Base-by-base conservation (phyloP, 2,888 invertebrate species). In the Amiota minor region DNA sequence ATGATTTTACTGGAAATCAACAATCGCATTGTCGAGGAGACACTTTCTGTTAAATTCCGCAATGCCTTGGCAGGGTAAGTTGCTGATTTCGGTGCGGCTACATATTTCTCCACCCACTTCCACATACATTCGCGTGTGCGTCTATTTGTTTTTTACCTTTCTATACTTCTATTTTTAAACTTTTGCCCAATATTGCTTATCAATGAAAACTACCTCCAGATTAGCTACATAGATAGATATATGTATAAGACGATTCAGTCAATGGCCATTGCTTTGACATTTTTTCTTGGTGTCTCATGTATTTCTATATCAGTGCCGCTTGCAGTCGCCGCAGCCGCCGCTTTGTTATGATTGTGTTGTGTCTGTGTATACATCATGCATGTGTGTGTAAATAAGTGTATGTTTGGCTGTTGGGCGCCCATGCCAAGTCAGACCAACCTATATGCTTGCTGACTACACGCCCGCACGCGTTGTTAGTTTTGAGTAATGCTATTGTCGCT, bases 1-100 rank as follows among this genome's bases (percentile, higher is more conserved):
- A 97, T 97, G 97, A 97, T 98, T 93, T 93, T 98, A 91, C 93
- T 99, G 90, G 99, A 99, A 94, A 98, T 98, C 92, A 97, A 98
- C 92, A 99, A 99, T 93, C 95, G 98, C 91, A 98, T 99, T 91
- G 95, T 99, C 87, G 98, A 98, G 92, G 99, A 99, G 91, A 97
- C 98, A 76, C 92, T 99, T 90, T 93, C 95, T 89, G 93, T 96
- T 87, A 98, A 98, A 93, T 98, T 98, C 91, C 96, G 95, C 91
- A 98, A 98, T 93, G 97, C 96, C 89, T 92, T 96, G 91, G 95
- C 96, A 88, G 98, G 98, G 99, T 99, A 79, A 90, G 90, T 89
- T 23, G 45, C 61, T 18, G 16, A n/a, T 71, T 72, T 71, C 70
- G 67, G 49, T 18, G 65, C 67, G 74, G 64, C 49, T 74, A 72